Evolutionary conservation across 1,140 invertebrate species (phyloP).

Genomic region (Dufourea novaeangliae): DNA sequence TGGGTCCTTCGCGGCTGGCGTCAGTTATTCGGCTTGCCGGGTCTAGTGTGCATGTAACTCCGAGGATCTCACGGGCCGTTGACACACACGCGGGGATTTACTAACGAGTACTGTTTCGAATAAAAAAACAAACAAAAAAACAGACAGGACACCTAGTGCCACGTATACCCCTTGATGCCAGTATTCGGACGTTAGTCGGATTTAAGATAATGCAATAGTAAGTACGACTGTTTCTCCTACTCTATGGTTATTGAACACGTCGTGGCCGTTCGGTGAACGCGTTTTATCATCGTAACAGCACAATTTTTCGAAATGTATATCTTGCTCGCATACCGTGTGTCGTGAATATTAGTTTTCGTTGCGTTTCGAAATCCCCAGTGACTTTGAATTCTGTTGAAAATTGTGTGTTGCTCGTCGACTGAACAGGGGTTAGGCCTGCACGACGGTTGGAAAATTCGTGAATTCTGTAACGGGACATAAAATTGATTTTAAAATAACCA

Average conservation of each 20-base stretch:
- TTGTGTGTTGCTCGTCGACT: no score
- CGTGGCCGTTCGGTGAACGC: background rate
- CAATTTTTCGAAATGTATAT: background rate
- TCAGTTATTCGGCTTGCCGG: slow-evolving; percentile 73
- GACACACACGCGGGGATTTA: slow-evolving; percentile 53
- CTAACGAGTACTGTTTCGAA: background rate
- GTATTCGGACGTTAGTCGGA: slow-evolving; percentile 55
- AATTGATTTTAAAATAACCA: no score
- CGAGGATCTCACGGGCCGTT: slow-evolving; percentile 39
- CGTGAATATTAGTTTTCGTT: no score
- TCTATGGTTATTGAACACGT: slow-evolving; percentile 30
- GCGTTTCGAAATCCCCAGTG: no score
- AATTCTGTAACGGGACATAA: no score
- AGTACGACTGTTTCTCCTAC: slow-evolving; percentile 47
- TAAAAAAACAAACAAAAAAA: slow-evolving; percentile 12
- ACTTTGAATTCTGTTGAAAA: no score
- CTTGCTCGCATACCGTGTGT: no score
- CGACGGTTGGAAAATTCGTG: no score
- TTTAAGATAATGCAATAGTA: slow-evolving; percentile 60
- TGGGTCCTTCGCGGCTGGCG: slow-evolving; percentile 66
- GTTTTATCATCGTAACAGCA: no score
- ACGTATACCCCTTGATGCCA: slow-evolving; percentile 23
- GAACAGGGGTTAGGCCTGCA: no score
- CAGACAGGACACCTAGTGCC: slow-evolving; percentile 28
- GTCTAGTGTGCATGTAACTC: slow-evolving; percentile 18